Evolutionary conservation across 1,140 invertebrate genomes (phyloP).

Genomic region (Zaprionus inermis): DNA sequence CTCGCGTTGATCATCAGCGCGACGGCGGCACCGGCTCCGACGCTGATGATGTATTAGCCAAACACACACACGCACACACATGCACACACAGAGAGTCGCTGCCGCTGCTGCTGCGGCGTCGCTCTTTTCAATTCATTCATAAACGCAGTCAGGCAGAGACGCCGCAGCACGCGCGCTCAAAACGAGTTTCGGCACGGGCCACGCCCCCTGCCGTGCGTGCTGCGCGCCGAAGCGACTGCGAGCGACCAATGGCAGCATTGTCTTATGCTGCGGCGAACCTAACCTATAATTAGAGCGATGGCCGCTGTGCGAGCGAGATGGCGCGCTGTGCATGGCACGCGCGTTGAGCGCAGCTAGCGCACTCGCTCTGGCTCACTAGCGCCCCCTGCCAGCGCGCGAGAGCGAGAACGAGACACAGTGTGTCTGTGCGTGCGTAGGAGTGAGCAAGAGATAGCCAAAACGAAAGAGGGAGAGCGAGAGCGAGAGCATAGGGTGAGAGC

Average conservation of each 20-base stretch:
- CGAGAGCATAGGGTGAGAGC: not conserved
- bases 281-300: conserved; percentile 84
- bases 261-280: conserved; percentile 35
- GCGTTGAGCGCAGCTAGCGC: conserved; percentile 30
- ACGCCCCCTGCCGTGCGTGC: conserved; percentile 59
- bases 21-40: not conserved
- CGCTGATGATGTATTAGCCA: conserved; percentile 47
- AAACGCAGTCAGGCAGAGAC: conserved; percentile 35
- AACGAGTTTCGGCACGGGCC: conserved; percentile 56
- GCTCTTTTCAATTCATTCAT: conserved; percentile 57
- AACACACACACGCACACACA: not conserved
- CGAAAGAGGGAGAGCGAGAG: not conserved
- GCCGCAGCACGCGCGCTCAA: conserved; percentile 28
- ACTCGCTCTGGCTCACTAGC: conserved; percentile 20
- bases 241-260: conserved; percentile 64
- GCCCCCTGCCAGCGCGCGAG: not conserved
- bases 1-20: conserved; percentile 20
- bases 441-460: not conserved
- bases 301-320: conserved; percentile 73
- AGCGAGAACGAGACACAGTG: no score
- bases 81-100: not conserved
- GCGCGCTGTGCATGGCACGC: conserved; percentile 28
- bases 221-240: conserved; percentile 9
- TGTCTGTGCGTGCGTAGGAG: not conserved
- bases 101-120: conserved; percentile 5